Conservation (phyloP, 1,140 invertebrate species). For the Latrodectus geometricus region DNA sequence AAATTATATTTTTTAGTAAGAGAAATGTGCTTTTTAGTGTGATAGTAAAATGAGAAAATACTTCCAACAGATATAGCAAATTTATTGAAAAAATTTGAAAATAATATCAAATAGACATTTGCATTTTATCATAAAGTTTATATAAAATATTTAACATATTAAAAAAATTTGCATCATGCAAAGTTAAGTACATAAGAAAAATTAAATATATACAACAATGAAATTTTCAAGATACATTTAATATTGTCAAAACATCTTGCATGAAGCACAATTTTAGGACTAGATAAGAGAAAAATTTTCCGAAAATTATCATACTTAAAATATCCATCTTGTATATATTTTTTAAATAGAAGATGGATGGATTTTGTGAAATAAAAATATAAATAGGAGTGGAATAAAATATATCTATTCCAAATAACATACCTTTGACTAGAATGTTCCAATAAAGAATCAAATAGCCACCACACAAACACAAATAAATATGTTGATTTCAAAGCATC, state of each 20-base stretch:
- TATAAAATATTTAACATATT: constrained; percentile 24
- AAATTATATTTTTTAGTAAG: background rate
- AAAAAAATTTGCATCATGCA: background rate
- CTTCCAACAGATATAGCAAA: constrained; percentile 10
- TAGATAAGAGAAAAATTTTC: background rate
- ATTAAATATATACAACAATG: constrained; percentile 9
- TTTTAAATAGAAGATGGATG: too few relatives aligned
- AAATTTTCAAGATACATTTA: background rate
- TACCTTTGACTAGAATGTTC: too few relatives aligned
- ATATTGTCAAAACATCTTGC: background rate
- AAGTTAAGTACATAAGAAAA: background rate
- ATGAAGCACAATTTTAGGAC: background rate
- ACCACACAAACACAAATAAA: too few relatives aligned
- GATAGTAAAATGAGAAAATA: background rate
- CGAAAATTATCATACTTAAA: background rate
- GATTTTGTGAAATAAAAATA: too few relatives aligned
- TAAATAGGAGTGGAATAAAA: too few relatives aligned
- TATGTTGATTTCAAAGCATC: too few relatives aligned
- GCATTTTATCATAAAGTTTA: constrained; percentile 37
- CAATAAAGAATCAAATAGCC: too few relatives aligned
- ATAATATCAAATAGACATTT: constrained; percentile 16
- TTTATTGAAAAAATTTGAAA: constrained; percentile 30
- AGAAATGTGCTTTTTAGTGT: background rate
- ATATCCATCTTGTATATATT: background rate
- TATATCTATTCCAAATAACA: too few relatives aligned